Evolutionary conservation across 2,888 invertebrate species (phyloP), one percentile per base, ranked within the genome.

Genomic region (Eupithecia exiguata): DNA sequence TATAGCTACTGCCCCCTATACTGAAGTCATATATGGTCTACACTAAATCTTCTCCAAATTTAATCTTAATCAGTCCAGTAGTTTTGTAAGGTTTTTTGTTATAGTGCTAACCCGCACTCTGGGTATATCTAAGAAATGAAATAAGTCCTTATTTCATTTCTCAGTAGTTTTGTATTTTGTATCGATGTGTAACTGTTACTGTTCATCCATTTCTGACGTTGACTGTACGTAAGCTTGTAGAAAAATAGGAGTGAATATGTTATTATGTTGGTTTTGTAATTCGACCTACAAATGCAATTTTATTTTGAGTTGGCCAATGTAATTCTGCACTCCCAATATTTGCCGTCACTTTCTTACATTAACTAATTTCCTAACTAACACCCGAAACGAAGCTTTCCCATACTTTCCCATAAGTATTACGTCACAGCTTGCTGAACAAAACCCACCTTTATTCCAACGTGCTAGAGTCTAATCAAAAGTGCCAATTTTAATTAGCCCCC

Each of bases 401-500:
- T 75, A 77, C 72, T 49, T 49, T 49, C 49, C 38, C 75, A 53
- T 53, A 63, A 35, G 58, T 53, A 69, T 78, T 79, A 74, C 78
- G 75, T 76, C 76, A 78, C 77, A 66, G 43, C 69, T 36, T 75
- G 74, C 67, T 65, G 70, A 16, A 2, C 69, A 10, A 76, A 71
- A 74, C 68, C 62, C n/a, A 30, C 61, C 86, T 82, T 77, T 91
- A 84, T 68, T 0, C 0, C 25, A 0, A 65, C 0, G 38, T 5
- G 49, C 78, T 85, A 90, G 79, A 80, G 83, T 73, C 72, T 74
- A 73, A 72, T 70, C 70, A 71, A 58, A 68, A 68, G 74, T 89
- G 92, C 88, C 91, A 91, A 92, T 94, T 94, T 93, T 94, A 94
- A 94, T 94, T 94, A 94, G 93, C 90, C 88, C 84, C 84, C 83